Conservation (phyloP, 1,140 invertebrate genomes). For the Drosophila truncata region DNA sequence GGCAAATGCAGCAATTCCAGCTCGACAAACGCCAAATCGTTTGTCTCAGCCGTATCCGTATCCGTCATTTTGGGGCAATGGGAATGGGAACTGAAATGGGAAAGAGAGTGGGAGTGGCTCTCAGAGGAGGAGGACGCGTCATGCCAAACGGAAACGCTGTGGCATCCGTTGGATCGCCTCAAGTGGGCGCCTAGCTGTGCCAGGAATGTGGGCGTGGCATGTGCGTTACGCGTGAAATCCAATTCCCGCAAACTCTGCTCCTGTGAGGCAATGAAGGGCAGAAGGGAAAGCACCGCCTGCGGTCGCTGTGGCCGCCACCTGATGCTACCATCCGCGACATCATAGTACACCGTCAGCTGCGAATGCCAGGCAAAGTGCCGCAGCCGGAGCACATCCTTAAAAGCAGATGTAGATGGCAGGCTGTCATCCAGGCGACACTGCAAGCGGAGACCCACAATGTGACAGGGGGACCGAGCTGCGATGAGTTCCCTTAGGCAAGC, state of each 20-base stretch:
- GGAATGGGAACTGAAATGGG: constrained; percentile 11
- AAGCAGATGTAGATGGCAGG: constrained; percentile 35
- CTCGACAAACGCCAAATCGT: constrained; percentile 72
- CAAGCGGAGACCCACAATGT: constrained; percentile 69
- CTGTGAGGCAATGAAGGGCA: constrained; percentile 59
- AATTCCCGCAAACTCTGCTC: constrained; percentile 61
- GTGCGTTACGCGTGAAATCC: constrained; percentile 74
- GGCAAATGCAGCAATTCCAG: constrained; percentile 63
- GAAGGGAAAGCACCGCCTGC: constrained; percentile 56
- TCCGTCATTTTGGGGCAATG: constrained; percentile 24
- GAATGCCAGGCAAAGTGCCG: constrained; percentile 67
- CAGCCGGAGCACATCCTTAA: constrained; percentile 35
- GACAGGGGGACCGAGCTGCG: constrained; percentile 15
- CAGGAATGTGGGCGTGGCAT: constrained; percentile 72
- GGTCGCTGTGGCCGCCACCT: constrained; percentile 73
- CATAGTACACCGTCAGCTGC: constrained; percentile 66
- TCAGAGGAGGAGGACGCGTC: constrained; percentile 5
- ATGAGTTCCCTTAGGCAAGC: constrained; percentile 12
- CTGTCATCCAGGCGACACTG: constrained; percentile 67
- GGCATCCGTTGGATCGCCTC: constrained; percentile 5
- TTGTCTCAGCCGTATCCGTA: constrained; percentile 47
- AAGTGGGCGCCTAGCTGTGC: constrained; percentile 44
- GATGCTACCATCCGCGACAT: constrained; percentile 67
- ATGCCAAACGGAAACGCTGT: constrained; percentile 49
- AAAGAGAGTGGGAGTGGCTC: neutral